These are phyloP conservation scores for Discoglossus pictus DNA, from an alignment of 2,797 vertebrate genomes.

Conservation along the genomic window DNA sequence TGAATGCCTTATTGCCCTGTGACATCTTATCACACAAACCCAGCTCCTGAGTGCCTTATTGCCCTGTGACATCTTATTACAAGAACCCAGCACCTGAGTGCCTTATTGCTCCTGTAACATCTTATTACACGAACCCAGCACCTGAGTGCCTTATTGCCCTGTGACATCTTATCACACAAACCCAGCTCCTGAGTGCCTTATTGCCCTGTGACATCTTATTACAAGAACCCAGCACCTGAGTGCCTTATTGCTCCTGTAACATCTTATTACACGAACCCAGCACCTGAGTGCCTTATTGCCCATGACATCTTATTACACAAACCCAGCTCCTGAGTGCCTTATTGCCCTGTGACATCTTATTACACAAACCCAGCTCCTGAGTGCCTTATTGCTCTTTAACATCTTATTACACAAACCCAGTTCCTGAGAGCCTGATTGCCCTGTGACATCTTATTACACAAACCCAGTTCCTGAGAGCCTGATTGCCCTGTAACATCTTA, in stretches of 20 bases:
- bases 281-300: not conserved
- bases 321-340: constrained; percentile 1
- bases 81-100: constrained; percentile 17
- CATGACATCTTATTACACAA: constrained; percentile 18
- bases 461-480: not conserved
- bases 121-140: not conserved
- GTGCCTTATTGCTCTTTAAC: not conserved
- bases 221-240: not conserved
- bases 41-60: not conserved
- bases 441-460: not conserved
- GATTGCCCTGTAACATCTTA: not conserved
- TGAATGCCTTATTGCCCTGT: constrained; percentile 3
- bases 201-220: not conserved
- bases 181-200: not conserved
- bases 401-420: not conserved
- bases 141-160: not conserved
- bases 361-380: constrained; percentile 23
- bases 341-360: constrained; percentile 16
- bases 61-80: constrained; percentile 15
- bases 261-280: not conserved
- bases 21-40: constrained; percentile 14
- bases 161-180: not conserved
- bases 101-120: not conserved
- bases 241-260: not conserved
- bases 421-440: not conserved